Base-by-base conservation (phyloP, 1,140 invertebrate species). In the Lutraria rhynchaena region DNA sequence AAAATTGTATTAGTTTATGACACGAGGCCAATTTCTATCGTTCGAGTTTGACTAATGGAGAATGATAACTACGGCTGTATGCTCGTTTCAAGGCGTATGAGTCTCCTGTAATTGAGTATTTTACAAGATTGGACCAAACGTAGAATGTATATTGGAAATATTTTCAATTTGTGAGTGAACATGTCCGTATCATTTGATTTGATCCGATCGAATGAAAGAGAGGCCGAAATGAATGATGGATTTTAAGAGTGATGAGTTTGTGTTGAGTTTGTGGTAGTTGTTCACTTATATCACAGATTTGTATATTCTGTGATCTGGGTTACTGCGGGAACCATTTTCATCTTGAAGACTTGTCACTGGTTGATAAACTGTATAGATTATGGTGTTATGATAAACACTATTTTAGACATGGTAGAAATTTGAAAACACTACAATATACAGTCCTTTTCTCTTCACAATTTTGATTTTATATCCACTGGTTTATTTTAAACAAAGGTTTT, bases 131-230 rank as follows among this genome's bases (percentile, higher is more conserved):
- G 73, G 73, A 29, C 58, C 27, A 35, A 37, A 31, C 73, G 29
- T 61, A 22, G 41, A 75, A 57, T 37, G 49, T 75, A 61, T 75
- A 75, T 61, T 24, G 58, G 73, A 61, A 31, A 75, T 75, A 63
- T 75, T 75, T 75, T 75, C 58, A 75, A 75, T 75, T 75, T 75
- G 57, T 55, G 37, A 61, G 57, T 46, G 58, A 61, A 75, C 57
- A 44, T 24, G 44, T 31, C 73, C 73, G 57, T 75, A 75, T 63
- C 73, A 75, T 75, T 75, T 75, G 73, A 63, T 75, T 75, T 75
- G 55, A 63, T 75, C 58, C 35, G 29, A 60, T 15, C 22, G 63
- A 67, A 67, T 67, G 63, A 37, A 46, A 41, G 41, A n/a, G 63
- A 24, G 63, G 11, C 63, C 44, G n/a, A 27, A 49, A 67, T 67